Conservation (phyloP, 2,888 invertebrate genomes). For the Cacoxenus indagator region DNA sequence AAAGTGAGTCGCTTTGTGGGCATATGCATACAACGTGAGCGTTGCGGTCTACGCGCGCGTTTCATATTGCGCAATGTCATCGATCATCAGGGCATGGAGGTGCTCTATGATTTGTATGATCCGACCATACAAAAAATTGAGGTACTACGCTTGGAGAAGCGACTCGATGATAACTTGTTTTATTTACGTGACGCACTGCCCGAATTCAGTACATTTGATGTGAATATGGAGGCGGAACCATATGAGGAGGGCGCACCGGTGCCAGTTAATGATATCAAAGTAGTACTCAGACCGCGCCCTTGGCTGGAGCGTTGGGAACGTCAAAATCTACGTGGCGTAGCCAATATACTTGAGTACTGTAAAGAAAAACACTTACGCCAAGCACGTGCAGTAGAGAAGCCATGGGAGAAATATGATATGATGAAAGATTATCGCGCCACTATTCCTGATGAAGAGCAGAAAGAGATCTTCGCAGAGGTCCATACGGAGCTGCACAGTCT, state of each 20-base stretch:
- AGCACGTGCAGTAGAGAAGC: slow-evolving; percentile 77
- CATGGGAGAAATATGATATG: slow-evolving; percentile 92
- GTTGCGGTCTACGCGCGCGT: slow-evolving; percentile 85
- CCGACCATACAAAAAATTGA: slow-evolving; percentile 92
- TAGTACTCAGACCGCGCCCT: slow-evolving; percentile 83
- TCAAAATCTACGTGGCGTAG: slow-evolving; percentile 81
- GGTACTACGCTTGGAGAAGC: slow-evolving; percentile 91
- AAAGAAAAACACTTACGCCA: slow-evolving; percentile 73
- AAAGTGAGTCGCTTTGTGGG: slow-evolving; percentile 83
- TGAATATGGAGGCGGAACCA: slow-evolving; percentile 90
- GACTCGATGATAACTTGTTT: slow-evolving; percentile 88
- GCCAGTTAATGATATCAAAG: slow-evolving; percentile 83
- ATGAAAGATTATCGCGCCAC: slow-evolving; percentile 93
- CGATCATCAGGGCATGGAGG: slow-evolving; percentile 86
- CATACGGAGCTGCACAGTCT: slow-evolving; percentile 81
- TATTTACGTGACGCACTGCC: slow-evolving; percentile 92
- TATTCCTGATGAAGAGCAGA: slow-evolving; percentile 90
- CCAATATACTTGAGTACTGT: slow-evolving; percentile 74
- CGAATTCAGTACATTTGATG: slow-evolving; percentile 92
- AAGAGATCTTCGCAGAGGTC: slow-evolving; percentile 87
- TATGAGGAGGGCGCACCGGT: slow-evolving; percentile 83
- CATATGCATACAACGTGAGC: slow-evolving; percentile 90
- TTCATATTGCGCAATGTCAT: slow-evolving; percentile 94
- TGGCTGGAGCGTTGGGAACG: slow-evolving; percentile 95
- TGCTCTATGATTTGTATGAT: slow-evolving; percentile 84